Evolutionary conservation across 2,888 invertebrate species (phyloP).

Genomic region (Calameuta filiformis): DNA sequence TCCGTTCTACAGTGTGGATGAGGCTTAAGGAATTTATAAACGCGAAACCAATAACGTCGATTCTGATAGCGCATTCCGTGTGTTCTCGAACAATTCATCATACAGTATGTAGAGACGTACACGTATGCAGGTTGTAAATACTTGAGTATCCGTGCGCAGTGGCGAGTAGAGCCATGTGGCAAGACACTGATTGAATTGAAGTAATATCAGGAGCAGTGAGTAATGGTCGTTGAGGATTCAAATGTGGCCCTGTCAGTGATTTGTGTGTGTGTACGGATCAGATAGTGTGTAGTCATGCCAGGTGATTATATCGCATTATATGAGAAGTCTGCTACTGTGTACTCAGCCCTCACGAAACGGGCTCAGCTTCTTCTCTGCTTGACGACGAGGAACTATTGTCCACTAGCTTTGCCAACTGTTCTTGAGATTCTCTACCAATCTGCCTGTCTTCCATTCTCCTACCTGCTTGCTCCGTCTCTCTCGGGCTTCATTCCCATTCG

Average conservation of each 20-base stretch:
- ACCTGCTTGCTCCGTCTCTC: neutral
- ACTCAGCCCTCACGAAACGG: slow-evolving; percentile 56
- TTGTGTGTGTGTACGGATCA: slow-evolving; percentile 58
- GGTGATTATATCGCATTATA: slow-evolving; percentile 67
- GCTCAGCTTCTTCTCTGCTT: slow-evolving; percentile 39
- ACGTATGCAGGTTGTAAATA: neutral
- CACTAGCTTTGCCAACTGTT: slow-evolving; percentile 11
- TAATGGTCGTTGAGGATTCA: slow-evolving; percentile 63
- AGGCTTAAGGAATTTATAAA: neutral
- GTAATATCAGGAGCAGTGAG: slow-evolving; percentile 66
- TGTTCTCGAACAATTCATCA: slow-evolving; percentile 55
- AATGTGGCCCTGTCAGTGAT: slow-evolving; percentile 60
- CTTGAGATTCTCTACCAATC: neutral
- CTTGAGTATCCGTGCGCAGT: slow-evolving; percentile 6
- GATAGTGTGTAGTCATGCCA: slow-evolving; percentile 66
- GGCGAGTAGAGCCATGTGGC: slow-evolving; percentile 49
- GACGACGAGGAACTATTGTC: slow-evolving; percentile 55
- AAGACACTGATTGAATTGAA: slow-evolving; percentile 67
- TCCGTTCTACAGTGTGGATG: neutral
- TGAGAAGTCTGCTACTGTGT: slow-evolving; percentile 65
- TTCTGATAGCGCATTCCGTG: slow-evolving; percentile 51
- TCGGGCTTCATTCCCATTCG: neutral
- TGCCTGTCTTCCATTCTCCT: neutral
- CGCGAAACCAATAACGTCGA: slow-evolving; percentile 52
- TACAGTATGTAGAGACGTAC: neutral